Percentiles rank a stretch among this genome's conserved stretches.
These are phyloP conservation scores for Anoplopoma fimbria DNA, from an alignment of 2,113 vertebrate genomes.

Conservation along the genomic window DNA sequence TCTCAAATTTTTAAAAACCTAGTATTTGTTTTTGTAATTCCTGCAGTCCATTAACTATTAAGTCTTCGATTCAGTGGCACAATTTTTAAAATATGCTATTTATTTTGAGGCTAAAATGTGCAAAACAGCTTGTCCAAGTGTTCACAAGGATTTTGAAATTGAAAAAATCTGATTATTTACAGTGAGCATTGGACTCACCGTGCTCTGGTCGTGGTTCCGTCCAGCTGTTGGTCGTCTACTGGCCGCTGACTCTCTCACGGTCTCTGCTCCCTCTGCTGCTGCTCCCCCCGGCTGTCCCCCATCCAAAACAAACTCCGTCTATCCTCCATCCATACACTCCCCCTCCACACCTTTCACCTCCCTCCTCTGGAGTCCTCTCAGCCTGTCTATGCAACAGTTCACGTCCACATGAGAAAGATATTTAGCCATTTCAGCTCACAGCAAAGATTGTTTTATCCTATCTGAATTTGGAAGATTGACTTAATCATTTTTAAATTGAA, in stretches of 20 bases:
- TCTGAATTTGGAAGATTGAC: background rate
- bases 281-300: constrained; percentile 54
- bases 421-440: background rate
- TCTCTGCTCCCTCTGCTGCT: constrained; percentile 35
- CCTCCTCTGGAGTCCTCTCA: background rate
- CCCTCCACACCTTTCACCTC: constrained; percentile 26
- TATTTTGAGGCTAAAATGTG: background rate
- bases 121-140: background rate
- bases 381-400: constrained; percentile 16
- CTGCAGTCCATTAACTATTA: background rate
- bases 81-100: background rate
- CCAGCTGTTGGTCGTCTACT: constrained; percentile 34
- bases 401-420: background rate
- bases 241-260: constrained; percentile 52
- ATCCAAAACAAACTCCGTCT: constrained; percentile 73
- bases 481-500: too few species aligned
- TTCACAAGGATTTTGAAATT: background rate
- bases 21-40: background rate
- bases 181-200: constrained; percentile 58
- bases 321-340: constrained; percentile 60
- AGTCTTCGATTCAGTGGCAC: background rate
- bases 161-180: background rate
- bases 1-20: background rate
- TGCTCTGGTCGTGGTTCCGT: constrained; percentile 30
- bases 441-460: too few species aligned